Conservation (phyloP, 2,888 invertebrate genomes). For the Drosophila anomalata region DNA sequence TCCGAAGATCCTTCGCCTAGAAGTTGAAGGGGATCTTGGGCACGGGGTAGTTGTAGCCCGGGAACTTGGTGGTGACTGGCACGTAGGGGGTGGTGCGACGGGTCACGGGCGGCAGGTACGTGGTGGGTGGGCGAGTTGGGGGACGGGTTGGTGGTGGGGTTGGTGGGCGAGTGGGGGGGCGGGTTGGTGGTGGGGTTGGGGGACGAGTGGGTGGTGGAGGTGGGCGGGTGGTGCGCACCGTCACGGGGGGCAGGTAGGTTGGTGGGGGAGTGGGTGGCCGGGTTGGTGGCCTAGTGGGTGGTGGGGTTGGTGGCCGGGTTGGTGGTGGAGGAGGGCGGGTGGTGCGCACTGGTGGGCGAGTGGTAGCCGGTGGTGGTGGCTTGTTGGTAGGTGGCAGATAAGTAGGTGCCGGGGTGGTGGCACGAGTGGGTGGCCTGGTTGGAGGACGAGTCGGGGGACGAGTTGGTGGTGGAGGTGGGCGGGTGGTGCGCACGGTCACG, state of each 20-base stretch:
- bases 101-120: conserved; percentile 48
- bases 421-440: conserved; percentile 42
- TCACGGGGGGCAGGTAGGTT: conserved; percentile 51
- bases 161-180: conserved; percentile 39
- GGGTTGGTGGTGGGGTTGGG: conserved; percentile 38
- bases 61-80: conserved; percentile 60
- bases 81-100: conserved; percentile 34
- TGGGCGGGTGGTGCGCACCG: conserved; percentile 32
- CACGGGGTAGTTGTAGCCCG: conserved; percentile 80
- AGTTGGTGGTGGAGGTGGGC: conserved; percentile 61
- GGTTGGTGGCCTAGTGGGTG: conserved; percentile 45
- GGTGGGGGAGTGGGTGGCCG: conserved; percentile 57
- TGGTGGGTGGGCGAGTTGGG: conserved; percentile 45
- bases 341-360: conserved; percentile 45
- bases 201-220: conserved; percentile 48
- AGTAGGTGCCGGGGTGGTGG: conserved; percentile 48
- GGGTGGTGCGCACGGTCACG: conserved; percentile 33
- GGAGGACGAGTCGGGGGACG: conserved; percentile 47
- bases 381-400: conserved; percentile 61
- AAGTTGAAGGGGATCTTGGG: conserved; percentile 79
- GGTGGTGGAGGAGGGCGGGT: conserved; percentile 34
- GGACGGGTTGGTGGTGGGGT: conserved; percentile 32
- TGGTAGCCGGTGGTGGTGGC: conserved; percentile 49
- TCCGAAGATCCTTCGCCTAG: conserved; percentile 54
- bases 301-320: conserved; percentile 38